Evolutionary conservation across 2,113 vertebrate genomes (phyloP), one percentile per base, ranked within the genome.

Genomic region (Brachypteracias leptosomus): DNA sequence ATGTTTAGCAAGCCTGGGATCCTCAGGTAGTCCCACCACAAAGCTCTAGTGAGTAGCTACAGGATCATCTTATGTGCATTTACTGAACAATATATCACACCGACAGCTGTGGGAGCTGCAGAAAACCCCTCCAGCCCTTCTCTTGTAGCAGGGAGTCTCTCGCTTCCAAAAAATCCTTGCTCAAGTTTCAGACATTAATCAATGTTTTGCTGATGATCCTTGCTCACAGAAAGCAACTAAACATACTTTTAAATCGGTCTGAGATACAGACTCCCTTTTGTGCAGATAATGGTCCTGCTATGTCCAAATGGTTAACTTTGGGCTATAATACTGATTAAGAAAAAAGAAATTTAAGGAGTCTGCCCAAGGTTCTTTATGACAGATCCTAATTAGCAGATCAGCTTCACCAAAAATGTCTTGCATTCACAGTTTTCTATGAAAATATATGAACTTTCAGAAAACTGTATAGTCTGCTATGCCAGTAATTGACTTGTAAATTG

Each of bases 161-260:
- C 42, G 54, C n/a, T 88, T 92, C 67, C 26, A 70, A 52, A 79
- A 92, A 80, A 42, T 38, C 26, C 58, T 88, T 86, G 49, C 72
- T 86, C 72, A 93, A 90, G 29, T 73, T 88, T 57, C 33, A 83
- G 49, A 80, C 10, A n/a, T 83, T 40, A 68, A 65, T 68, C 26
- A 65, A 13, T 2, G 26, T 68, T 72, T 75, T 47, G 38, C 25
- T 73, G 26, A 76, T 49, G 49, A 83, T n/a, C 11, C 54, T 61
- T 93, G 47, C 54, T 76, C 71, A 76, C 21, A 70, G 36, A 93
- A 86, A 88, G 20, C 29, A 92, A 83, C 3, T 16, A 57, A 59
- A 68, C 2, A 2, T 29, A 84, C 24, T 73, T 85, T 68, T n/a
- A 79, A 80, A 54, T 36, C 26, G 75, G n/a, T 29, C 46, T 33